Evolutionary conservation across 2,113 vertebrate species (phyloP), one percentile per base, ranked within the genome.

Genomic region (Platycercus adscitus): DNA sequence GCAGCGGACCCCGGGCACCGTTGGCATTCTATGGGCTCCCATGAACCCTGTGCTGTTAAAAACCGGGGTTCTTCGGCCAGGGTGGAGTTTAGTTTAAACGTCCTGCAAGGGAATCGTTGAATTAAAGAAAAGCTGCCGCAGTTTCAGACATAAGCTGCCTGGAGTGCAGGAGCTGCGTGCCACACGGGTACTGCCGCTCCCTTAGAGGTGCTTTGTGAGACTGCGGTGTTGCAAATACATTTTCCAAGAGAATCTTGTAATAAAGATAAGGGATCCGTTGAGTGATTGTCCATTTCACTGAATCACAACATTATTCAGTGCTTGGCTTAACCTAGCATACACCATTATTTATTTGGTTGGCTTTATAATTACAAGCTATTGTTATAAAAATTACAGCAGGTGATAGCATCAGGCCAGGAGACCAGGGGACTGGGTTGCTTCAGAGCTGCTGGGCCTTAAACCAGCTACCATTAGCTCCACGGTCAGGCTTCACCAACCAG

Each of bases 31-130:
- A 16, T 3, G 11, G 10, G 39, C 25, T 28, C 2, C 60, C 46
- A 0, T 11, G 1, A 28, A 7, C 14, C 28, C 3, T 0, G 43
- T 2, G 9, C 6, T 2, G 64, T 0, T 11, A 10, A 21, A 6
- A 18, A 6, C 0, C 29, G 0, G 53, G 17, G 21, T 4, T 10
- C 69, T 13, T 8, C 2, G 6, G 44, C 3, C 50, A 1, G 61
- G 49, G 55, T 9, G 65, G 12, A 2, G 31, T 1, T 7, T 1
- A 15, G 41, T 3, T 20, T 5, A 7, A 37, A 17, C 24, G 61
- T 6, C 3, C 5, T 10, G n/a, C 16, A 3, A 25, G 43, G 25
- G 35, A 20, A 39, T 2, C 24, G 2, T 28, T 7, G 28, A 3
- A 0, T 6, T 17, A 4, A 11, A 21, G 66, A 23, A 6, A 39